Evolutionary conservation across 2,113 vertebrate species (phyloP).

Genomic region (Lethenteron camtschaticum): DNA sequence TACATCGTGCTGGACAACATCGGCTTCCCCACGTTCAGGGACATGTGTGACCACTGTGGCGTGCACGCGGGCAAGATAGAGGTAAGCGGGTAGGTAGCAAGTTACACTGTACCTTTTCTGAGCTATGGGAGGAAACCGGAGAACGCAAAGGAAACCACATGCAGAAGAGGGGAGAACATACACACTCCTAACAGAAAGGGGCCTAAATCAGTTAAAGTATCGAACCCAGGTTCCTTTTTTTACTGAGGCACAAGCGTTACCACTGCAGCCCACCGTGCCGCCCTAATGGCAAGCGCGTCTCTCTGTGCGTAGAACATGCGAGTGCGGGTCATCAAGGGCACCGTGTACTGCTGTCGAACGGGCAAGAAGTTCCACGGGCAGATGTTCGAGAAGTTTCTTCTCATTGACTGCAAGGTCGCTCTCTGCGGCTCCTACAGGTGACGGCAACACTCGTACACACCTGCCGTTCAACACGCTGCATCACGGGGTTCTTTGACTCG

Average conservation of each 20-base stretch:
- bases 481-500: too few species aligned
- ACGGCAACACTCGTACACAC: neutral
- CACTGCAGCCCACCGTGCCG: neutral
- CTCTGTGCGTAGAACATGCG: conserved; percentile 41
- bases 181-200: conserved; percentile 11
- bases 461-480: too few species aligned
- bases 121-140: too few species aligned
- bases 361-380: conserved; percentile 45
- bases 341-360: conserved; percentile 39
- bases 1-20: conserved; percentile 56
- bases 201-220: conserved; percentile 10
- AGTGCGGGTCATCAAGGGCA: conserved; percentile 40
- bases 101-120: too few species aligned
- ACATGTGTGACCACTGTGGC: conserved; percentile 57
- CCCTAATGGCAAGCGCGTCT: neutral
- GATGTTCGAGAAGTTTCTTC: conserved; percentile 50
- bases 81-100: conserved; percentile 21
- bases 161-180: neutral
- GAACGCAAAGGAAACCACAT: neutral
- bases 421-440: conserved; percentile 67
- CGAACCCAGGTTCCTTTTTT: conserved; percentile 12
- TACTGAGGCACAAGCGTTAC: neutral
- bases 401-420: conserved; percentile 79
- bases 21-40: conserved; percentile 43
- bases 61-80: conserved; percentile 34